phyloP scores from a whole-genome alignment of 2,113 vertebrate genomes.

The Ginglymostoma cirratum region DNA sequence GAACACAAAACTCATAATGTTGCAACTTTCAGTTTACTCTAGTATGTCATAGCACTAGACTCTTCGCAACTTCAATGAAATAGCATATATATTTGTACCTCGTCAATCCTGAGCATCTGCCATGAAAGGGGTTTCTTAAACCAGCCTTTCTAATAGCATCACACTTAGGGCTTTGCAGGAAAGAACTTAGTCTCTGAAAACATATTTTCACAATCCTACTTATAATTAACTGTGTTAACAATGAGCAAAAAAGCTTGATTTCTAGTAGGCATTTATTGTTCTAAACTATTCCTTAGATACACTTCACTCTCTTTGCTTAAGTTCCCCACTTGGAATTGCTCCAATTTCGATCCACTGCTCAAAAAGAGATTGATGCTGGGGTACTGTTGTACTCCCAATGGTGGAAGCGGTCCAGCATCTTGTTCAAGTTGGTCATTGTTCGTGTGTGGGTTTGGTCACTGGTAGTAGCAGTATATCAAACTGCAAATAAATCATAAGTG shows the following conservation, averaged over 20 bases:
- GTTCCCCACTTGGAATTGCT: not conserved
- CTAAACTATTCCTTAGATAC: not conserved
- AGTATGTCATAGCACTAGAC: not conserved
- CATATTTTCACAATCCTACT: not conserved
- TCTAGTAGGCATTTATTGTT: not conserved
- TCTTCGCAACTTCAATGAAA: not conserved
- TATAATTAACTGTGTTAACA: not conserved
- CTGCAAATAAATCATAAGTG: not conserved
- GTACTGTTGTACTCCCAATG: not conserved
- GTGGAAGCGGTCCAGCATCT: not conserved
- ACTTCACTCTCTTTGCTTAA: not conserved
- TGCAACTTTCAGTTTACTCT: not conserved
- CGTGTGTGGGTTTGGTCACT: not conserved
- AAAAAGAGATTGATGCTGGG: not conserved
- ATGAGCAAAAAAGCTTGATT: not conserved
- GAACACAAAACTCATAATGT: not conserved
- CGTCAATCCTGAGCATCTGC: not conserved
- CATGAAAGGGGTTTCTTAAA: not conserved
- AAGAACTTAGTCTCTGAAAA: not conserved
- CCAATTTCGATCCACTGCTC: not conserved
- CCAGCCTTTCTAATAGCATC: not conserved
- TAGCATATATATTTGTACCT: not conserved
- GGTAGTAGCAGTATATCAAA: not conserved
- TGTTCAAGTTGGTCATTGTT: not conserved
- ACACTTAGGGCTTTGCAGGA: not conserved